Conservation (phyloP, 2,113 vertebrate species). For the Tragelaphus scriptus region DNA sequence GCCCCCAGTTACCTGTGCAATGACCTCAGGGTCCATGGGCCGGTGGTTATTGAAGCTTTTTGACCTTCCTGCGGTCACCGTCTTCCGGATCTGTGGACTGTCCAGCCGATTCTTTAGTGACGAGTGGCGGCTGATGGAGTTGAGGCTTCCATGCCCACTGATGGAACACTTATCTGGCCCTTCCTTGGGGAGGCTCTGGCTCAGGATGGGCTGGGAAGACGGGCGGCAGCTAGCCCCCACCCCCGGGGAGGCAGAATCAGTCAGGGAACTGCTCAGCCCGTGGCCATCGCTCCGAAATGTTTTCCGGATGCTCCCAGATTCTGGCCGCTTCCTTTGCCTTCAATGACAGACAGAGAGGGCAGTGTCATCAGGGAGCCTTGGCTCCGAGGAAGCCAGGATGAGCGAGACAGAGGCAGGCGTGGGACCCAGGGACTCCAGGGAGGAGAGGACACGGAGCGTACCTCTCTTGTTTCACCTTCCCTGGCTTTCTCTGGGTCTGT, state of each 20-base stretch:
- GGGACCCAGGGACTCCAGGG: not conserved
- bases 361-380: conserved; percentile 57
- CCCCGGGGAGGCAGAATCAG: conserved; percentile 80
- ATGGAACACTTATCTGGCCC: conserved; percentile 91
- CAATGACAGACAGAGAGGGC: conserved; percentile 81
- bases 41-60: conserved; percentile 99
- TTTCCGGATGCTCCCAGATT: conserved; percentile 91
- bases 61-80: conserved; percentile 90
- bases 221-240: conserved; percentile 85
- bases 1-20: conserved; percentile 85
- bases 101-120: conserved; percentile 96
- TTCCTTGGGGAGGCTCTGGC: conserved; percentile 90
- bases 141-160: conserved; percentile 94
- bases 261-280: conserved; percentile 81
- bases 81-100: conserved; percentile 93
- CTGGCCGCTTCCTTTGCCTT: conserved; percentile 95
- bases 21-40: conserved; percentile 93
- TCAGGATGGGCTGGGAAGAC: conserved; percentile 88
- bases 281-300: conserved; percentile 90
- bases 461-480: not conserved
- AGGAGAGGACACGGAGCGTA: not conserved
- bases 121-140: conserved; percentile 95
- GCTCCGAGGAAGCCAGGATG: not conserved
- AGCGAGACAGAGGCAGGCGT: not conserved
- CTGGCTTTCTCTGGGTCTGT: not conserved